Evolutionary conservation across 2,113 vertebrate genomes (phyloP).

Genomic region (Calonectris borealis): DNA sequence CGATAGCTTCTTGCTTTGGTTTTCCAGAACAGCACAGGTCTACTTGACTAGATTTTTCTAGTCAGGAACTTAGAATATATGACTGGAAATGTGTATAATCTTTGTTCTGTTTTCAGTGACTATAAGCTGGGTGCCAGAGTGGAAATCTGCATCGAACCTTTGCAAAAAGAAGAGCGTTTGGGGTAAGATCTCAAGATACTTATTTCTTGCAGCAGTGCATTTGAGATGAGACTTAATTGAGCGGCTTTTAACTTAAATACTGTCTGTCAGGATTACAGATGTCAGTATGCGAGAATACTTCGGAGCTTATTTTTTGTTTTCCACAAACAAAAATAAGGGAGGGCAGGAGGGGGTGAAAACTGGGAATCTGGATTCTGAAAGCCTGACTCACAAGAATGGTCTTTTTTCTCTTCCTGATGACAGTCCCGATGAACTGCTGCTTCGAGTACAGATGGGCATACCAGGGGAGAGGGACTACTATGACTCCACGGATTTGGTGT

Average conservation of each 20-base stretch:
- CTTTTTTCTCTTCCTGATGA: background rate
- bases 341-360: background rate
- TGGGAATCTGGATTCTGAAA: background rate
- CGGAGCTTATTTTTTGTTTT: background rate
- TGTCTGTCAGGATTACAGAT: background rate
- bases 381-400: background rate
- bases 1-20: background rate
- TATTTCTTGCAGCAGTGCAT: background rate
- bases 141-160: slow-evolving; percentile 84
- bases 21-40: background rate
- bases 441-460: slow-evolving; percentile 82
- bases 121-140: slow-evolving; percentile 71
- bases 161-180: slow-evolving; percentile 84
- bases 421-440: slow-evolving; percentile 85
- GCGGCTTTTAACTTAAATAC: background rate
- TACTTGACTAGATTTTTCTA: background rate
- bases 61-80: background rate
- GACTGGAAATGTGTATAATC: background rate
- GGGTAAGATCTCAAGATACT: slow-evolving; percentile 72
- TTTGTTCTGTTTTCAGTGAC: slow-evolving; percentile 59
- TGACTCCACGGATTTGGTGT: slow-evolving; percentile 80
- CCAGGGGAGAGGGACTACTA: slow-evolving; percentile 82
- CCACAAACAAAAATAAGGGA: background rate
- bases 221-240: background rate
- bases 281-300: background rate